These are phyloP conservation scores for Lepus americanus DNA, from an alignment of 2,113 vertebrate genomes.

Conservation along the genomic window DNA sequence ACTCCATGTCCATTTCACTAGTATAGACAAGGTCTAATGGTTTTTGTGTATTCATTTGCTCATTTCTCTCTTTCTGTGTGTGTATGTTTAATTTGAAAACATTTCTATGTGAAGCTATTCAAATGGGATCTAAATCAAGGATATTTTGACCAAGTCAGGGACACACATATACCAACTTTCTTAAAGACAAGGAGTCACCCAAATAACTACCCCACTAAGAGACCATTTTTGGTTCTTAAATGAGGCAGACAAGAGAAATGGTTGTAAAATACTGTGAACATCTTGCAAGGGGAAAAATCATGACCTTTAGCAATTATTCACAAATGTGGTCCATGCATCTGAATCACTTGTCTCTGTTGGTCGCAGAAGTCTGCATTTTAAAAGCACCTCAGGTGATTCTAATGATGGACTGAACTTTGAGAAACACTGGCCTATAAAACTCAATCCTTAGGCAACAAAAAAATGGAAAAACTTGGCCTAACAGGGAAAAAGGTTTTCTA, in stretches of 20 bases:
- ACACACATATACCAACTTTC: not conserved
- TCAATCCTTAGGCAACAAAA: slow-evolving; percentile 16
- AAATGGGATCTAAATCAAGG: not conserved
- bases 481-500: not conserved
- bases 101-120: not conserved
- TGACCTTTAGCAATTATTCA: not conserved
- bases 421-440: not conserved
- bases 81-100: not conserved
- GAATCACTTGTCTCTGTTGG: not conserved
- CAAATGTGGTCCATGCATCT: not conserved
- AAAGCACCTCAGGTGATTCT: slow-evolving; percentile 26
- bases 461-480: not conserved
- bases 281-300: not conserved
- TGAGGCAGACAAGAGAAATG: not conserved
- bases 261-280: not conserved
- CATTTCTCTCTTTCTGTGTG: not conserved
- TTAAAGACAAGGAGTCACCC: not conserved
- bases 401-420: not conserved
- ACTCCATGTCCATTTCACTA: not conserved
- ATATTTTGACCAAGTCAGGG: not conserved
- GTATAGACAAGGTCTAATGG: not conserved
- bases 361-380: not conserved
- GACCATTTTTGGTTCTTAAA: not conserved
- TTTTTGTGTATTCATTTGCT: not conserved
- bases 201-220: not conserved